Base-by-base conservation (phyloP, 92 coral and sea anemone genomes). In the Zoanthus sansibaricus region DNA sequence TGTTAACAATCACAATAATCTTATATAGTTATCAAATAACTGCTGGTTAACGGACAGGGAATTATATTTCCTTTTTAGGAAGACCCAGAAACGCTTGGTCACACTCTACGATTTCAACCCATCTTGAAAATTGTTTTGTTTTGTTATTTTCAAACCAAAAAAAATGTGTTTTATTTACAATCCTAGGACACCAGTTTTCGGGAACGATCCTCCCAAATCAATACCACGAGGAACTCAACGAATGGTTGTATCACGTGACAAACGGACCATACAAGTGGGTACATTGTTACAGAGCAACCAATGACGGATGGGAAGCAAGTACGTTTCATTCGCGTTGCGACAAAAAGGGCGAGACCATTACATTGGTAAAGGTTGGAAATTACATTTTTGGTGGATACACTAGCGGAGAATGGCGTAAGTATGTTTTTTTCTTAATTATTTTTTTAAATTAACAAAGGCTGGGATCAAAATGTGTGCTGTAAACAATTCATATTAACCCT, bases 371-470 rank as follows among this genome's bases (percentile, higher is more conserved):
- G 75, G 55, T 52, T 0, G 83, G 83, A 52, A 55, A 58, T 16
- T 75, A 31, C 72, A 11, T 85, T 31, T 73, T 85, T 73, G 88
- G 88, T 5, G 88, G 88, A 9, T 85, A 85, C 30, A 73, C 88
- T 32, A 51, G 59, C 47, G 58, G 18, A 7, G 51, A 77, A 47
- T 85, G 88, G 88, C 77, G 77, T 73, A 73, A 73, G 77, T 44
- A 44, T 5, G 5, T 45, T 59, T 2, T 37, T 37, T 37, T 37
- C 42, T 37, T 37, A 37, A 37, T 37, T 37, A 37, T 37, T 37
- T 37, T 37, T 37, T 37, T 37, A 37, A 37, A 37, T 37, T 37
- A 37, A 4, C 42, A 37, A 37, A 37, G 42, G 42, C 2, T 37
- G 1, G 42, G 42, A 37, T 37, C 42, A 37, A 37, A 37, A 37